Conservation (phyloP, 2,888 invertebrate species). For the Cataglyphis rosenhaueri region DNA sequence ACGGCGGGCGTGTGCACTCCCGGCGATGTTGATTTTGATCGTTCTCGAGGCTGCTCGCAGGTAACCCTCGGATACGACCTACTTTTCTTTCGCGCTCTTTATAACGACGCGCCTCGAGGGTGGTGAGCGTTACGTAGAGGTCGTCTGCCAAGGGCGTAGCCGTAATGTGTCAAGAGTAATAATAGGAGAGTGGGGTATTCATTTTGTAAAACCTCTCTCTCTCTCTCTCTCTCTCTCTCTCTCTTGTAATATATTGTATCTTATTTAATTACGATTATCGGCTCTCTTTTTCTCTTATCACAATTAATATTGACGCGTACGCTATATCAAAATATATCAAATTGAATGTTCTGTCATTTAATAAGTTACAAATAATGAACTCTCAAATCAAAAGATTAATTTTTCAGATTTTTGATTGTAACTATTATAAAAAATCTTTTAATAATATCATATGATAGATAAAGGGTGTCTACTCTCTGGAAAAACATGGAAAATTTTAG, state of each 20-base stretch:
- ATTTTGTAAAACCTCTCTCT: not conserved
- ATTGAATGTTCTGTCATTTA: not conserved
- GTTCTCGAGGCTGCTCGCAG: conserved; percentile 43
- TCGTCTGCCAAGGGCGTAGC: conserved; percentile 21
- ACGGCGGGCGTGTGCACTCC: conserved; percentile 43
- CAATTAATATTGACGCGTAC: not conserved
- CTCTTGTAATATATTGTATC: not conserved
- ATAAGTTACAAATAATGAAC: conserved; percentile 20
- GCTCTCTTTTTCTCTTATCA: not conserved
- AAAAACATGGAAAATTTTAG: too few relatives aligned
- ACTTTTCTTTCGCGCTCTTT: conserved; percentile 39
- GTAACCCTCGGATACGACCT: conserved; percentile 55
- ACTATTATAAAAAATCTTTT: not conserved
- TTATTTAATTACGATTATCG: not conserved
- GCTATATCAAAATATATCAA: not conserved
- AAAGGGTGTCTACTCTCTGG: not conserved
- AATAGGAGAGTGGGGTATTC: not conserved
- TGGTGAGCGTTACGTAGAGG: conserved; percentile 21
- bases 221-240: not conserved
- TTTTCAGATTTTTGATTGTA: not conserved
- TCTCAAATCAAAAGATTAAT: not conserved
- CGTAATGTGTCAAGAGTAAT: not conserved
- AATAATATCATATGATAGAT: not conserved
- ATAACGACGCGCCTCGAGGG: conserved; percentile 33
- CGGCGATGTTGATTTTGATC: conserved; percentile 41